Conservation (phyloP, 2,888 invertebrate genomes). For the Synanthedon formicaeformis region DNA sequence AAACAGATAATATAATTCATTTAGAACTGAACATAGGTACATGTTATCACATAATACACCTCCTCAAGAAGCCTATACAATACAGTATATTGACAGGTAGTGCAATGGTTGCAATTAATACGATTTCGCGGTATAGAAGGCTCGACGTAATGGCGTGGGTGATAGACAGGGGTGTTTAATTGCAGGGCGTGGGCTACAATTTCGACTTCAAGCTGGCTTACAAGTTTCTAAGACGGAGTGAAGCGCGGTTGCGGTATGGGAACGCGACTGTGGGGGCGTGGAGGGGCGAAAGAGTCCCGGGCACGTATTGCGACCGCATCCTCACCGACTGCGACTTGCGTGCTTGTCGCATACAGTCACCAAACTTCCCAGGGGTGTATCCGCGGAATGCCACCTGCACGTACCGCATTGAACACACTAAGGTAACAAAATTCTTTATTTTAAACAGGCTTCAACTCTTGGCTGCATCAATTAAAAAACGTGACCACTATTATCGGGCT, state of each 20-base stretch:
- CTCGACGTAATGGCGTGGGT: not conserved
- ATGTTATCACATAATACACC: no score
- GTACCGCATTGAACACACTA: conserved; percentile 76
- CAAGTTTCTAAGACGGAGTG: conserved; percentile 82
- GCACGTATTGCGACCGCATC: conserved; percentile 84
- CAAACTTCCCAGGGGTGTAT: conserved; percentile 92
- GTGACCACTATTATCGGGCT: no score
- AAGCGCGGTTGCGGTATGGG: conserved; percentile 82
- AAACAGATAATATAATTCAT: no score
- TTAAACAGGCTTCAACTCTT: no score
- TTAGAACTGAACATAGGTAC: no score
- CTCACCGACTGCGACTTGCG: conserved; percentile 81
- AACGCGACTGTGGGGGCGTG: conserved; percentile 79
- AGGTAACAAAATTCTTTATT: conserved; percentile 28
- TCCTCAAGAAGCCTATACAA: no score
- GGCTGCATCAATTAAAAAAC: no score
- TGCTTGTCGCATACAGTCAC: conserved; percentile 83
- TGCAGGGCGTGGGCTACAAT: conserved; percentile 80
- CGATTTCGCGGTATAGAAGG: not conserved
- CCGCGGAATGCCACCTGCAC: conserved; percentile 88
- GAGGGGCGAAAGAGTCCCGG: conserved; percentile 80
- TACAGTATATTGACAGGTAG: not conserved
- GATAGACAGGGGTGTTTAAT: not conserved
- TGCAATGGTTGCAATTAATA: not conserved
- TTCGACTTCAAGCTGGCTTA: conserved; percentile 88